A percentile compares a stretch with the other conserved stretches of the same genome.
Conservation (phyloP, 2,113 vertebrate genomes). For the Semicossyphus pulcher region DNA sequence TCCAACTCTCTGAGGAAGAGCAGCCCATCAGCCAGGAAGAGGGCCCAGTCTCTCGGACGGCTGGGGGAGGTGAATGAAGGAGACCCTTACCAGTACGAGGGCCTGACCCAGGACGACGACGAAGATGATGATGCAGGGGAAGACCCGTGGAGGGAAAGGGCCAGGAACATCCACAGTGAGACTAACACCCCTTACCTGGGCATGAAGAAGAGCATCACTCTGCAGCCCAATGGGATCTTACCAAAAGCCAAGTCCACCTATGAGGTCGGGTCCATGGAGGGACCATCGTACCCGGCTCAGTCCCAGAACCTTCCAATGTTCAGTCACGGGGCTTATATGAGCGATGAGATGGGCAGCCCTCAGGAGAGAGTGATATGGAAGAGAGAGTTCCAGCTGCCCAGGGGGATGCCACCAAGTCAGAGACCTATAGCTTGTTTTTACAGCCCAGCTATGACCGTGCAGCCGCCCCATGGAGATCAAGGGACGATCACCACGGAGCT, state of each 20-base stretch:
- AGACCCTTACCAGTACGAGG: slow-evolving; percentile 91
- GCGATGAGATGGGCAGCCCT: slow-evolving; percentile 76
- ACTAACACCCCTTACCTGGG: slow-evolving; percentile 89
- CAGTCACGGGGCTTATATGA: slow-evolving; percentile 65
- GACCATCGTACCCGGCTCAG: slow-evolving; percentile 48
- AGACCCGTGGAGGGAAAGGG: slow-evolving; percentile 87
- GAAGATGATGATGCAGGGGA: slow-evolving; percentile 77
- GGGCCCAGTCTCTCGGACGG: slow-evolving; percentile 93
- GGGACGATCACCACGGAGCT: slow-evolving; percentile 60
- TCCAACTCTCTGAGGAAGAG: slow-evolving; percentile 94
- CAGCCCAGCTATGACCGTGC: slow-evolving; percentile 79
- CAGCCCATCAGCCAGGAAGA: slow-evolving; percentile 90
- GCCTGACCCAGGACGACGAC: slow-evolving; percentile 84
- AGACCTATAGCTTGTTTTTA: slow-evolving; percentile 89
- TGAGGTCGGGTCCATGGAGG: slow-evolving; percentile 81
- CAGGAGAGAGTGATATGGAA: slow-evolving; percentile 82
- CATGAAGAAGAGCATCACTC: slow-evolving; percentile 82
- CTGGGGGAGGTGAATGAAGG: slow-evolving; percentile 91
- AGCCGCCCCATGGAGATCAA: slow-evolving; percentile 79
- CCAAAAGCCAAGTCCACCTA: slow-evolving; percentile 90
- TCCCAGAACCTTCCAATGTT: slow-evolving; percentile 66
- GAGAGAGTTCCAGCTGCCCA: slow-evolving; percentile 80
- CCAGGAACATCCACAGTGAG: slow-evolving; percentile 87
- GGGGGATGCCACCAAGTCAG: slow-evolving; percentile 79
- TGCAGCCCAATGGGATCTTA: slow-evolving; percentile 90